Evolutionary conservation across 1,140 invertebrate genomes (phyloP).

Genomic region (Drosophila pseudoananassae): DNA sequence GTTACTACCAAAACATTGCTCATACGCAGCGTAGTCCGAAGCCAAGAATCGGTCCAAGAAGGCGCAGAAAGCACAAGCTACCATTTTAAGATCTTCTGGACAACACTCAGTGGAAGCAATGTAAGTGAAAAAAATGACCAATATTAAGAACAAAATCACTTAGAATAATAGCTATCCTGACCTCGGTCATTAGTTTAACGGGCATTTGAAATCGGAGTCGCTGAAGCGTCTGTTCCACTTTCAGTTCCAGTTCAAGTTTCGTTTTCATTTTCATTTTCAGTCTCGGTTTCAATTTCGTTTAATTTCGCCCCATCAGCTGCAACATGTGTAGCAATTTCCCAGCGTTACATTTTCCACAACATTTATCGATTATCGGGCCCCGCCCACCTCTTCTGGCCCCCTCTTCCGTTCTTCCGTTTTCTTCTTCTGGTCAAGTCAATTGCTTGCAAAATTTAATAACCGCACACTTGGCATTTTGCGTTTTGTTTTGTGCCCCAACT

Average conservation of each 20-base stretch:
- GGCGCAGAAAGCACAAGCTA: constrained; percentile 14
- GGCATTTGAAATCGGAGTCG: constrained; percentile 40
- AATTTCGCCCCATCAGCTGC: constrained; percentile 65
- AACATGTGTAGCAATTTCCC: constrained; percentile 67
- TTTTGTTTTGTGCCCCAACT: constrained; percentile 50
- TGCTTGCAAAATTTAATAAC: constrained; percentile 74
- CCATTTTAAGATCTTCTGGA: constrained; percentile 9
- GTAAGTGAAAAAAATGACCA: constrained; percentile 45
- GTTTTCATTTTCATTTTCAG: constrained; percentile 19
- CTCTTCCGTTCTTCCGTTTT: constrained; percentile 16
- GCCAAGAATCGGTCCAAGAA: not conserved
- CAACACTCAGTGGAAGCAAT: constrained; percentile 56
- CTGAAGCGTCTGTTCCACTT: constrained; percentile 29
- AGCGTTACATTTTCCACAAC: constrained; percentile 68
- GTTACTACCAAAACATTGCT: constrained; percentile 43
- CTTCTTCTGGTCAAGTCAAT: constrained; percentile 60
- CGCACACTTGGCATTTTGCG: constrained; percentile 52
- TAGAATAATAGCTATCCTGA: constrained; percentile 10
- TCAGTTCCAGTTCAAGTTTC: constrained; percentile 26
- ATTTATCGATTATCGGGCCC: constrained; percentile 73
- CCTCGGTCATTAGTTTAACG: constrained; percentile 28
- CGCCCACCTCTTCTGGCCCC: constrained; percentile 6
- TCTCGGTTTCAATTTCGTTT: constrained; percentile 41
- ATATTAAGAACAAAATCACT: not conserved
- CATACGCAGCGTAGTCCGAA: constrained; percentile 44